phyloP scores from a whole-genome alignment of 2,888 invertebrate genomes.

The Pristionchus fissidentatus region DNA sequence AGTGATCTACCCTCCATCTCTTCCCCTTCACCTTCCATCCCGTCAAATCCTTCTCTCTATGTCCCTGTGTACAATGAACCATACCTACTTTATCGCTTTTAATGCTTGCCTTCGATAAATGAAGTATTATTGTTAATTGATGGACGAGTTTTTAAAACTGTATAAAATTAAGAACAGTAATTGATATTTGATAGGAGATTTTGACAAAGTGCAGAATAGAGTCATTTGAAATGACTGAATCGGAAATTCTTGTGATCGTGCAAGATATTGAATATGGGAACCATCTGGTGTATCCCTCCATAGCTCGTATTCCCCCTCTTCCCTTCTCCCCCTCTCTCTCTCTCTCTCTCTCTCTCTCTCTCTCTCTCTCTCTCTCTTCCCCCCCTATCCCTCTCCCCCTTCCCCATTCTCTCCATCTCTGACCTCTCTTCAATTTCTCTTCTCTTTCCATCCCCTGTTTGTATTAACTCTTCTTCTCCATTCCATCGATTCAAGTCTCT shows the following conservation, averaged over 20 bases:
- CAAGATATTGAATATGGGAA: neutral
- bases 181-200: neutral
- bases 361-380: slow-evolving; percentile 33
- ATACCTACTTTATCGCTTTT: neutral
- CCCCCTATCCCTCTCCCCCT: neutral
- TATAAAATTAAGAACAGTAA: neutral
- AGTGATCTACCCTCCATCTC: neutral
- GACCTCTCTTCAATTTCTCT: too few species aligned
- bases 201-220: neutral
- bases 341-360: slow-evolving; percentile 44
- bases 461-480: neutral
- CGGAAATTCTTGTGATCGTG: neutral
- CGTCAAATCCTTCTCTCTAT: neutral
- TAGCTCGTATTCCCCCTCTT: neutral
- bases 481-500: neutral
- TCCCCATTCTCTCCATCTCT: neutral
- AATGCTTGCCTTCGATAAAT: neutral
- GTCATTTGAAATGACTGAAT: neutral
- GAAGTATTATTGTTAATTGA: neutral
- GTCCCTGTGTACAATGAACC: neutral
- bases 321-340: slow-evolving; percentile 45
- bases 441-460: too few species aligned
- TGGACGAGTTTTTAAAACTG: neutral
- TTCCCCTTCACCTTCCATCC: neutral
- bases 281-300: neutral